Percentiles rank a stretch among this genome's conserved stretches.
These are phyloP conservation scores for Mesorhabditis sp. DNA, from an alignment of 2,888 invertebrate species.

Conservation along the genomic window DNA sequence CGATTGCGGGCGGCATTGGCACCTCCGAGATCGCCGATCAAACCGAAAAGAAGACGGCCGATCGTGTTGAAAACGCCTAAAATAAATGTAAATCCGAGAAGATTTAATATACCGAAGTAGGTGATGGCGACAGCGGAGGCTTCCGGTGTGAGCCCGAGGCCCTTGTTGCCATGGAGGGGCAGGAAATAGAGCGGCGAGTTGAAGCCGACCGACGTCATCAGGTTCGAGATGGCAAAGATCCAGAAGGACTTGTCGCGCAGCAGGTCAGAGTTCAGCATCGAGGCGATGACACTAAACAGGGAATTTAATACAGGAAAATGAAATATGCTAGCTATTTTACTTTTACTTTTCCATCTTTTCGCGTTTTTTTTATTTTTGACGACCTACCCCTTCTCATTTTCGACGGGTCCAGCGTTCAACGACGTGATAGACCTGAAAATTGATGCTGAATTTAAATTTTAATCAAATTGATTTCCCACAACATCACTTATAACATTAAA, in stretches of 20 bases:
- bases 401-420: too few species aligned
- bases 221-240: constrained; percentile 85
- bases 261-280: constrained; percentile 80
- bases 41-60: constrained; percentile 83
- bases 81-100: background rate
- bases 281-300: constrained; percentile 41
- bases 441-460: too few species aligned
- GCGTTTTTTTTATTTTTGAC: too few species aligned
- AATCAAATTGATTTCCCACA: too few species aligned
- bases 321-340: background rate
- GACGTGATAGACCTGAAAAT: too few species aligned
- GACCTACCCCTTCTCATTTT: too few species aligned
- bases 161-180: constrained; percentile 39
- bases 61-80: constrained; percentile 78
- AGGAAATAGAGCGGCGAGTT: constrained; percentile 83
- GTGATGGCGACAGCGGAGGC: constrained; percentile 42
- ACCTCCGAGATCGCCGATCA: constrained; percentile 59
- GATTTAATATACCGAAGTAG: constrained; percentile 33
- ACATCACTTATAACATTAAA: too few species aligned
- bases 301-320: background rate
- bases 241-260: constrained; percentile 81
- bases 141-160: constrained; percentile 20
- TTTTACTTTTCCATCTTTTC: too few species aligned
- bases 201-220: constrained; percentile 88
- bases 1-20: constrained; percentile 80